A percentile compares a stretch with the other conserved stretches of the same genome.
These are phyloP conservation scores for Myotis yumanensis DNA, from an alignment of 2,113 vertebrate genomes.

Conservation along the genomic window DNA sequence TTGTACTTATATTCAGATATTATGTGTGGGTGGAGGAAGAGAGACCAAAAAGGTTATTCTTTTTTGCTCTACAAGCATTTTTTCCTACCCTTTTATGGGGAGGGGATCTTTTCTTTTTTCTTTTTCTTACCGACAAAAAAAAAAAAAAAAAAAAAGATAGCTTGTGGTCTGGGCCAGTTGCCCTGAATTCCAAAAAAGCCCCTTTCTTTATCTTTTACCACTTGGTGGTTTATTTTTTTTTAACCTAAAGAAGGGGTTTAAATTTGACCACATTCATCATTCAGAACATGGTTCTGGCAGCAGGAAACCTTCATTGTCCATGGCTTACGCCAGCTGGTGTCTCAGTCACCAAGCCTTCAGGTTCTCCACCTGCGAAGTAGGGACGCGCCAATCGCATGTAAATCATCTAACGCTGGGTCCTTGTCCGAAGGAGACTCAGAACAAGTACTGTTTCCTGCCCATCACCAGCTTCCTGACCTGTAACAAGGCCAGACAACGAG, in stretches of 20 bases:
- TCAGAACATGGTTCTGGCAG: neutral
- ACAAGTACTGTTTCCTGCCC: neutral
- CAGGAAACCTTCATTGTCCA: neutral
- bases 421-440: neutral
- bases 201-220: neutral
- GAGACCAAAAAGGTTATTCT: neutral
- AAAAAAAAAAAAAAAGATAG: neutral
- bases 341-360: neutral
- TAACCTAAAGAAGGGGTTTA: neutral
- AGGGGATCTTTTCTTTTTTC: neutral
- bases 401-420: neutral
- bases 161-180: neutral
- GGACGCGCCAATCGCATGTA: too few species aligned
- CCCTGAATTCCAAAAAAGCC: neutral
- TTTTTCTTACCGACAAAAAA: constrained; percentile 23
- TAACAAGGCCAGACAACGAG: neutral
- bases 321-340: neutral
- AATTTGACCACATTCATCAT: neutral
- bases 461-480: neutral
- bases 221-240: neutral
- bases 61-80: constrained; percentile 14
- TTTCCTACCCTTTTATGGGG: neutral
- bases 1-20: neutral
- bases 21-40: neutral
- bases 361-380: neutral